Evolutionary conservation across 2,888 invertebrate genomes (phyloP), one percentile per base, ranked within the genome.

Genomic region (Petrophora chlorosata): DNA sequence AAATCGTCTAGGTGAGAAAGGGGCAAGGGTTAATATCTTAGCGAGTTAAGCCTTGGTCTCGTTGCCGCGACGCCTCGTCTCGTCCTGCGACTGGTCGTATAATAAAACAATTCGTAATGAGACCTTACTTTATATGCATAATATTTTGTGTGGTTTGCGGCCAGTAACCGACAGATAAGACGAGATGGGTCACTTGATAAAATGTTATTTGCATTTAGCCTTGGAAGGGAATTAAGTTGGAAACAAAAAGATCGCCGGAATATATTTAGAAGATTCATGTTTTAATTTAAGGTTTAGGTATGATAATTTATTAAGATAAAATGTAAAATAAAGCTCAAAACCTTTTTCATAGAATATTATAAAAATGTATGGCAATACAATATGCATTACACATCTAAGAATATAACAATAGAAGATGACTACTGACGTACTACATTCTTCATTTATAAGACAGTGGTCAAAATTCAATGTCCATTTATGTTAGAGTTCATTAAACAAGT

Each of bases 41-140:
- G 13, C 13, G 17, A 43, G 26, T 45, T 40, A 54, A 51, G 39
- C 25, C 36, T n/a, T 13, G 0, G 16, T 17, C 13, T 30, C 29
- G 17, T 19, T 42, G 22, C 41, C 29, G 17, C 40, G 29, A 36
- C 26, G 22, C 13, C 16, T 12, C 19, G 17, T 33, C 19, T 39
- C 19, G 39, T 17, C 10, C n/a, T 14, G 29, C 35, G 38, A 42
- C 42, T 32, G 39, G 39, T 39, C 39, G 43, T 34, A 47, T 46
- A 46, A 52, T 46, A 52, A 52, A 52, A 47, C 52, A 52, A 52
- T 52, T 52, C 43, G 43, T 47, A 52, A 52, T 47, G 46, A 52
- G 39, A 38, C 43, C 43, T 34, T 46, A 46, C 46, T 47, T 47
- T 52, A 52, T 52, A 47, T 40, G 46, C 46, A 39, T 52, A 43